These are phyloP conservation scores for Mimumesa dahlbomi DNA, from an alignment of 2,888 invertebrate genomes.

Conservation along the genomic window DNA sequence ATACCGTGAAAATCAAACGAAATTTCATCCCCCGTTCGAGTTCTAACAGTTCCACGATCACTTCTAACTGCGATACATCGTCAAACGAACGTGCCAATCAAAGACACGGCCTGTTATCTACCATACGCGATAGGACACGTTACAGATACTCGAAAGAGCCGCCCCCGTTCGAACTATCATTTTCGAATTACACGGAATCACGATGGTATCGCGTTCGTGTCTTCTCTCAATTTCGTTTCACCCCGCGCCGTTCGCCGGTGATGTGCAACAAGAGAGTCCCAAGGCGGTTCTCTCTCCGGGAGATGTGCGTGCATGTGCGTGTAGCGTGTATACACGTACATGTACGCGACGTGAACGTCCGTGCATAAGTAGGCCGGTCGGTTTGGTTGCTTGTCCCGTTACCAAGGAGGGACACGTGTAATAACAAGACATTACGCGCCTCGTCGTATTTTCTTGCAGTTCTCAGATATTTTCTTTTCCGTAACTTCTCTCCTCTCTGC, in stretches of 20 bases:
- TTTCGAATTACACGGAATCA: too few species aligned
- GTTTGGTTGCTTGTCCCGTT: constrained; percentile 72
- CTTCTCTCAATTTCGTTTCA: constrained; percentile 11
- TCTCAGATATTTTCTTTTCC: constrained; percentile 12
- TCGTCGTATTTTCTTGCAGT: constrained; percentile 44
- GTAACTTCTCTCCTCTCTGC: neutral
- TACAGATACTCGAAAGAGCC: too few species aligned
- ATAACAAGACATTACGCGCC: constrained; percentile 71
- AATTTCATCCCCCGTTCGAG: too few species aligned
- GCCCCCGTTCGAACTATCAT: too few species aligned
- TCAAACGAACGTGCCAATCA: too few species aligned
- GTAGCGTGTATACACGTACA: constrained; percentile 38
- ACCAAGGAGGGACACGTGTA: constrained; percentile 72
- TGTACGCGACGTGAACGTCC: constrained; percentile 62
- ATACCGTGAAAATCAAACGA: too few species aligned
- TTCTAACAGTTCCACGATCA: too few species aligned
- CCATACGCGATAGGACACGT: too few species aligned
- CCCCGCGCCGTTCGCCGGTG: neutral
- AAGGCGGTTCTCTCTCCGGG: constrained; percentile 49
- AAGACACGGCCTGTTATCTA: too few species aligned
- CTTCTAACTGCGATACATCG: too few species aligned
- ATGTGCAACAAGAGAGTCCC: constrained; percentile 49
- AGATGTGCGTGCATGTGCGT: constrained; percentile 41
- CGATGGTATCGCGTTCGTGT: too few species aligned
- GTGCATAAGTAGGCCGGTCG: constrained; percentile 73